A percentile compares a stretch with the other conserved stretches of the same genome.
phyloP scores from a whole-genome alignment of 2,797 vertebrate species.

The Okamejei kenojei region DNA sequence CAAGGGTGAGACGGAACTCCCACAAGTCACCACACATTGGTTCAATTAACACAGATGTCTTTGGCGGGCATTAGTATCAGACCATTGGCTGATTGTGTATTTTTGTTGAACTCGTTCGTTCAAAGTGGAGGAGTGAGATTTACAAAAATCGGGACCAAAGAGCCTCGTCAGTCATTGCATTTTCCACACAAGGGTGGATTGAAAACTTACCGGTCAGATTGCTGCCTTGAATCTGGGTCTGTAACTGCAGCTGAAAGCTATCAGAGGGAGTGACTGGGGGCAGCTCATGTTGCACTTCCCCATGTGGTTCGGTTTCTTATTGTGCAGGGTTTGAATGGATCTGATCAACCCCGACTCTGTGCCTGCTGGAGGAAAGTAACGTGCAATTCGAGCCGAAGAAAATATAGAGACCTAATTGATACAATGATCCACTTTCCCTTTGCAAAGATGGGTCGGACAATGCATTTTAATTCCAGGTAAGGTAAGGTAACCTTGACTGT shows the following conservation, averaged over 20 bases:
- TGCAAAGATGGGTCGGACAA: conserved; percentile 46
- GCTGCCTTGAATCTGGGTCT: conserved; percentile 24
- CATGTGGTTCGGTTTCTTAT: conserved; percentile 34
- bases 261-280: conserved; percentile 35
- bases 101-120: not conserved
- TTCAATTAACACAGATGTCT: conserved; percentile 32
- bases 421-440: conserved; percentile 51
- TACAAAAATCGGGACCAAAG: not conserved
- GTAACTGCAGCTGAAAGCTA: conserved; percentile 34
- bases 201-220: not conserved
- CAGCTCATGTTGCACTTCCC: conserved; percentile 36
- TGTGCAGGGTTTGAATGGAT: conserved; percentile 24
- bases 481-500: conserved; percentile 34
- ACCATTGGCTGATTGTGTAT: not conserved
- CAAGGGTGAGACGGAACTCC: conserved; percentile 8
- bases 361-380: not conserved
- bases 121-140: not conserved
- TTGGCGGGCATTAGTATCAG: not conserved
- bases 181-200: not conserved
- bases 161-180: not conserved
- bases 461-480: conserved; percentile 50
- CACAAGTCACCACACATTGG: conserved; percentile 27
- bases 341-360: conserved; percentile 28
- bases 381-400: not conserved
- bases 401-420: not conserved